Percentiles rank a stretch among this genome's conserved stretches.
These are phyloP conservation scores for Microcaecilia unicolor DNA, from an alignment of 2,797 vertebrate species.

Conservation along the genomic window DNA sequence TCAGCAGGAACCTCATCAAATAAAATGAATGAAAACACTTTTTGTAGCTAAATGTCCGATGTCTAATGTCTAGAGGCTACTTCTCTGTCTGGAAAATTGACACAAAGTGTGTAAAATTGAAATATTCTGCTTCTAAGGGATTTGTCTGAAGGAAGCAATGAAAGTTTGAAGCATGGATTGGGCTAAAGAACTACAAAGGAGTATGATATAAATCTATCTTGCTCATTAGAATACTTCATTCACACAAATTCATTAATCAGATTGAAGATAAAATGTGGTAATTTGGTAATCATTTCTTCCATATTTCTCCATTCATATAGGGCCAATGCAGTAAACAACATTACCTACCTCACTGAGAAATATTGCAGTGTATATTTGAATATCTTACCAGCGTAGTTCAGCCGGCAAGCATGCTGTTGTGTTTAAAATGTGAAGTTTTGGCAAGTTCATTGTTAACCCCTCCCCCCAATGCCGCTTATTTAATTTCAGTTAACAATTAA, in stretches of 20 bases:
- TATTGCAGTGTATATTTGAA: too few relatives aligned
- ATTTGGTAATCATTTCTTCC: too few relatives aligned
- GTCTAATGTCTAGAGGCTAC: conserved; percentile 46
- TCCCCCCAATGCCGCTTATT: too few relatives aligned
- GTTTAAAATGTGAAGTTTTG: too few relatives aligned
- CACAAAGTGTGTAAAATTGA: conserved; percentile 64
- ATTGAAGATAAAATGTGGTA: conserved; percentile 36
- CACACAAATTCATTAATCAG: conserved; percentile 48
- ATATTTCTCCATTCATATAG: too few relatives aligned
- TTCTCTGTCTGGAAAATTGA: too few relatives aligned
- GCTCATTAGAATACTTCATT: conserved; percentile 72
- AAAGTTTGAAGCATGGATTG: conserved; percentile 46
- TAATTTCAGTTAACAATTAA: too few relatives aligned
- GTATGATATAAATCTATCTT: conserved; percentile 72
- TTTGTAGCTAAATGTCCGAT: conserved; percentile 41
- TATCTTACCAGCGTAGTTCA: too few relatives aligned
- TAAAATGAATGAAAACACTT: conserved; percentile 61
- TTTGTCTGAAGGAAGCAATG: conserved; percentile 57
- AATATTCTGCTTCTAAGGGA: conserved; percentile 58
- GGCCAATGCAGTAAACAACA: too few relatives aligned
- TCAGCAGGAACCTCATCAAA: conserved; percentile 62
- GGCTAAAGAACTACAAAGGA: conserved; percentile 66
- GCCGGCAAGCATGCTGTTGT: too few relatives aligned
- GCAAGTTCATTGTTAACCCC: too few relatives aligned
- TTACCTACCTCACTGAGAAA: too few relatives aligned